phyloP scores from a whole-genome alignment of 2,113 vertebrate genomes.

The Rhinopomastus cyanomelas region DNA sequence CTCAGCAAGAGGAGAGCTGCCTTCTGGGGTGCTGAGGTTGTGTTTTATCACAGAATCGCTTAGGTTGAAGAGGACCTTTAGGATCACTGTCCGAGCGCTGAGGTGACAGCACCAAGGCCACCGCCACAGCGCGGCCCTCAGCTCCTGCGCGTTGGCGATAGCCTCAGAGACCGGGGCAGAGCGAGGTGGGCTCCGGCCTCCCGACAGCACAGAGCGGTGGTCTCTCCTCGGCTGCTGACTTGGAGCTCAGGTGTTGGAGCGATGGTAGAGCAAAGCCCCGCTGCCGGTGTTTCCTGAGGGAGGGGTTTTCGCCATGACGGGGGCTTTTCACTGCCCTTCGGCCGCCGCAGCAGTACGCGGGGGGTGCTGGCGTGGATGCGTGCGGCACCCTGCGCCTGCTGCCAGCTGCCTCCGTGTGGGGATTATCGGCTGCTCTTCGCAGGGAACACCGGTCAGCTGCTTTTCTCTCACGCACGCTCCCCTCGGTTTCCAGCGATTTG shows the following conservation, averaged over 20 bases:
- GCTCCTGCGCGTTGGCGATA: too few relatives aligned
- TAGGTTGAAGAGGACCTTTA: too few relatives aligned
- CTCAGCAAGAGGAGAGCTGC: not conserved
- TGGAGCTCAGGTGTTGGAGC: not conserved
- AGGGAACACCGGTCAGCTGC: conserved; percentile 46
- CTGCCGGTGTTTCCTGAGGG: not conserved
- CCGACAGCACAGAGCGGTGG: rapidly evolving
- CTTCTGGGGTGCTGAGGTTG: not conserved
- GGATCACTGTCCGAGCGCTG: too few relatives aligned
- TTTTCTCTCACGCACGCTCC: not conserved
- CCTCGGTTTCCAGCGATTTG: conserved; percentile 29
- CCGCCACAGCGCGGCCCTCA: too few relatives aligned
- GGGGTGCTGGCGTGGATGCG: not conserved
- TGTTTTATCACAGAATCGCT: not conserved
- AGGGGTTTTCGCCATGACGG: not conserved
- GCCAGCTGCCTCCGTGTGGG: not conserved
- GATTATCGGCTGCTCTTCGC: conserved; percentile 30
- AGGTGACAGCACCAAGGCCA: too few relatives aligned
- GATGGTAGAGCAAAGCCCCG: not conserved
- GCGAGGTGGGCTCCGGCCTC: not conserved
- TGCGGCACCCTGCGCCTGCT: not conserved
- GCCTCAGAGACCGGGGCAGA: not conserved
- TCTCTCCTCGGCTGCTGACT: not conserved
- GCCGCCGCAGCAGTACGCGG: conserved; percentile 9
- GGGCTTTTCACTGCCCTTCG: not conserved